phyloP scores from a whole-genome alignment of 2,888 invertebrate genomes.

The Mamestra brassicae region DNA sequence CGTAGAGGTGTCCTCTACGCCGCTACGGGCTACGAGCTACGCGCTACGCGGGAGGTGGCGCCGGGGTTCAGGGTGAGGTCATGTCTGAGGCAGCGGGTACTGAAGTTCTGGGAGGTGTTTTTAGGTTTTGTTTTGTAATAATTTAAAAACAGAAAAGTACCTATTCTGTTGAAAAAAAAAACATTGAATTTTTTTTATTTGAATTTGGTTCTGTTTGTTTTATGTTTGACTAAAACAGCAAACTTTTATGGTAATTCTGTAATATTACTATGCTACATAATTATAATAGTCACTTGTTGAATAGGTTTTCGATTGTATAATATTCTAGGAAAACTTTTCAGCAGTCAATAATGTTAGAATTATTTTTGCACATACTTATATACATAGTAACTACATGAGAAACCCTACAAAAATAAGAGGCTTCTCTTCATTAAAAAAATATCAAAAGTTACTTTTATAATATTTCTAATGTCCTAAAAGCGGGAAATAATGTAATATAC shows the following conservation, averaged over 20 bases:
- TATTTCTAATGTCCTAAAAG: background rate
- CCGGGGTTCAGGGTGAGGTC: conserved; percentile 55
- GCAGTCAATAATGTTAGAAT: background rate
- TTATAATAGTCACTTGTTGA: background rate
- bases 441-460: too few species aligned
- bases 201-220: too few species aligned
- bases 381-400: background rate
- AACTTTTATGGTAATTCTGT: background rate
- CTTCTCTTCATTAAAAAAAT: too few species aligned
- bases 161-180: background rate
- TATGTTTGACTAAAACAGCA: too few species aligned
- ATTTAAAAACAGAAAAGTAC: background rate
- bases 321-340: background rate
- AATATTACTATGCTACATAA: background rate
- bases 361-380: background rate
- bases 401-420: too few species aligned
- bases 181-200: too few species aligned
- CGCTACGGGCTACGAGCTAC: conserved; percentile 52
- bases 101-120: conserved; percentile 3
- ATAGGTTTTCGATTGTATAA: background rate
- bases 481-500: too few species aligned
- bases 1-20: conserved; percentile 65
- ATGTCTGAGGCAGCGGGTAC: conserved; percentile 25
- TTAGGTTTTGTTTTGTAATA: conserved; percentile 35
- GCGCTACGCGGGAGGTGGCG: conserved; percentile 60